Conservation (phyloP, 1,140 invertebrate species). For the Daktulosphaira vitifoliae region DNA sequence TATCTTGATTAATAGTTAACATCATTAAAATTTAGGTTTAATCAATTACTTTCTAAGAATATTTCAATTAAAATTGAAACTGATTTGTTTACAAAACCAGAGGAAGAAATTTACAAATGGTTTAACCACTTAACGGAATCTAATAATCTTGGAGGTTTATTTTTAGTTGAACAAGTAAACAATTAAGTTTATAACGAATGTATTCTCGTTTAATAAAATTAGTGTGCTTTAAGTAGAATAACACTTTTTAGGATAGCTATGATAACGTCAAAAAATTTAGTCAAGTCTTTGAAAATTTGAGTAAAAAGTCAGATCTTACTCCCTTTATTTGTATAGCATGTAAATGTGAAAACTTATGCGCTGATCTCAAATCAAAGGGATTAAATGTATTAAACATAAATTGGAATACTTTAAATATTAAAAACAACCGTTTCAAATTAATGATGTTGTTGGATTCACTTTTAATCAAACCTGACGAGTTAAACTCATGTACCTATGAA, state of each 20-base stretch:
- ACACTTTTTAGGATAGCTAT: not conserved
- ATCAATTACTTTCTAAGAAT: not conserved
- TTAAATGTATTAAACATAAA: slow-evolving; percentile 1
- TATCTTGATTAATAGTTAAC: too few relatives aligned
- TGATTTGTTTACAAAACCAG: not conserved
- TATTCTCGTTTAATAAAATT: too few relatives aligned
- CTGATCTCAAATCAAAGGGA: not conserved
- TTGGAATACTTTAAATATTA: not conserved
- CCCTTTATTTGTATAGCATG: not conserved
- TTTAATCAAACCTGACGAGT: not conserved
- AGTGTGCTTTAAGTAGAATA: too few relatives aligned
- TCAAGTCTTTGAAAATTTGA: not conserved
- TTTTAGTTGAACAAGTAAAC: slow-evolving; percentile 6
- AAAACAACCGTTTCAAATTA: not conserved
- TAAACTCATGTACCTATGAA: too few relatives aligned
- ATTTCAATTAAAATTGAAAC: not conserved
- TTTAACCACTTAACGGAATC: not conserved
- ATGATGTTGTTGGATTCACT: not conserved
- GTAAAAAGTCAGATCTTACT: not conserved
- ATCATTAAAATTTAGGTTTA: not conserved
- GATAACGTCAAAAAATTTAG: not conserved
- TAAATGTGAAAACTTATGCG: not conserved
- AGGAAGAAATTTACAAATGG: not conserved
- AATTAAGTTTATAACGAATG: too few relatives aligned
- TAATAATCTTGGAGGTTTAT: not conserved